Conservation (phyloP, 2,888 invertebrate genomes). For the Parapristionchus giblindavisi region DNA sequence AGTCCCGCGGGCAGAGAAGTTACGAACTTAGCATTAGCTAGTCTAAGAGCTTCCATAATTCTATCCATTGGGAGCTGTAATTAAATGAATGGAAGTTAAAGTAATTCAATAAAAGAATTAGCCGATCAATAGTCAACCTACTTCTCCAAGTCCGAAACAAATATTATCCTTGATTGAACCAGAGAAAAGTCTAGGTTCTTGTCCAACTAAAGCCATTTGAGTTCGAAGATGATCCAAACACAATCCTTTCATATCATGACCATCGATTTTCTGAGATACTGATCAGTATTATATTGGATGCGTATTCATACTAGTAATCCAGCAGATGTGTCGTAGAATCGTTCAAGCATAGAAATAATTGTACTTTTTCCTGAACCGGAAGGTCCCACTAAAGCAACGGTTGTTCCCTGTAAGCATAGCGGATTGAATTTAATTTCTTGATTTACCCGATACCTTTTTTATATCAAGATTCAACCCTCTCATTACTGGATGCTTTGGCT, state of each 20-base stretch:
- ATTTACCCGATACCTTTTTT: constrained; percentile 68
- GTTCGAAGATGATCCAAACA: constrained; percentile 38
- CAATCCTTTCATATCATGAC: constrained; percentile 36
- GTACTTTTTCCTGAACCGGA: constrained; percentile 92
- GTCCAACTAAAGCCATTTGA: constrained; percentile 49
- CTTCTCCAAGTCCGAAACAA: constrained; percentile 43
- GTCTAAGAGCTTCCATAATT: constrained; percentile 44
- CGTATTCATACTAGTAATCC: constrained; percentile 76
- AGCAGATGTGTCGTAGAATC: constrained; percentile 82
- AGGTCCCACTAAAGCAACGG: constrained; percentile 73
- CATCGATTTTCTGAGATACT: constrained; percentile 42
- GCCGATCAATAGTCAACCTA: neutral
- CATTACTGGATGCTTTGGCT: constrained; percentile 56
- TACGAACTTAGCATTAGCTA: constrained; percentile 48
- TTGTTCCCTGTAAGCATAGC: constrained; percentile 19
- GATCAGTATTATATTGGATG: no score
- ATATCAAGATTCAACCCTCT: constrained; percentile 66
- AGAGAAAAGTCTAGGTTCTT: constrained; percentile 45
- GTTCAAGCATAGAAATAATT: constrained; percentile 82
- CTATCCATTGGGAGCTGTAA: constrained; percentile 39
- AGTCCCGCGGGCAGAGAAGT: constrained; percentile 36
- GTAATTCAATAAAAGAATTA: neutral
- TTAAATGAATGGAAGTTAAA: constrained; percentile 1
- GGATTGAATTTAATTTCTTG: neutral
- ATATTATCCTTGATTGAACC: constrained; percentile 50